Base-by-base conservation (phyloP, 1,140 invertebrate species). In the Latrodectus geometricus region DNA sequence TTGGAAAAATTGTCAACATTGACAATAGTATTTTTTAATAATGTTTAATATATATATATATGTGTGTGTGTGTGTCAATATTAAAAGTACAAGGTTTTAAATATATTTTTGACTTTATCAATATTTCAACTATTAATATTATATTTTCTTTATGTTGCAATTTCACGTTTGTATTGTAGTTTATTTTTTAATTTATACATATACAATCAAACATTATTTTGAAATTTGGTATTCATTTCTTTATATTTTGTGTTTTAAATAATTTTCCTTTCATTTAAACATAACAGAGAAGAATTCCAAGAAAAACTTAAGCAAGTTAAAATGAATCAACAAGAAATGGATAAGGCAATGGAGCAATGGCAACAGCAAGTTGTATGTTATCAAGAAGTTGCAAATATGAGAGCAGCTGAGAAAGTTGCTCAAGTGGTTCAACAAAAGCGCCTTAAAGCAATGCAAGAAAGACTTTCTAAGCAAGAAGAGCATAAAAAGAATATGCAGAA, bases 401-500 rank as follows among this genome's bases (percentile, higher is more conserved):
- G 87, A 76, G 87, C 83, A 69, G 75, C 78, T 15, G 77, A 86
- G 52, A 85, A 85, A 70, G 87, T 72, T 74, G 87, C 87, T 50
- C 52, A 87, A 72, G 77, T 48, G 3, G 61, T 76, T 83, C 78
- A 87, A 65, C 65, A 84, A 21, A 56, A 75, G 56, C 75, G 87
- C 17, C 23, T 73, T 0, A 88, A 85, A 69, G 77, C 68, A 21
- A 79, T 77, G 70, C 70, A 77, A 48, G 82, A 85, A 8, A 77
- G 81, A 52, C 9, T 88, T 12, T 56, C 77, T 65, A 88, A 84
- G 21, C 54, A 88, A 81, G 82, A 80, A 66, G 87, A 88, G 50
- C 87, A 88, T 50, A 85, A 86, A 65, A 85, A 82, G 35, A 88
- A 88, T 35, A 88, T 88, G 87, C 68, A 80, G 65, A 80, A 85